Conservation (phyloP, 2,888 invertebrate genomes). For the Cactoblastis cactorum region DNA sequence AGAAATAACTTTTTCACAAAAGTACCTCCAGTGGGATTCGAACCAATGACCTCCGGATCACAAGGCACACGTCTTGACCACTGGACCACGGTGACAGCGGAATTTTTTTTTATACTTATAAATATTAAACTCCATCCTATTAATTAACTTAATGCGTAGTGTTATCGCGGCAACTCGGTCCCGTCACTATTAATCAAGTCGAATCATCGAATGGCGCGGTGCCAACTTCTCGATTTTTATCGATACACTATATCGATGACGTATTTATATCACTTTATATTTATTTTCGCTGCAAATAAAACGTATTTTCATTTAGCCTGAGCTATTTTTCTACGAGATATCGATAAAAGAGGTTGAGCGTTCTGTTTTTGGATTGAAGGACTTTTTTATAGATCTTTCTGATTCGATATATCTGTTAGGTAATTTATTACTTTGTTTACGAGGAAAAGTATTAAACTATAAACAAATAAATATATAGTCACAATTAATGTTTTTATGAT, state of each 20-base stretch:
- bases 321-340: conserved; percentile 13
- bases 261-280: conserved; percentile 21
- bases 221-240: conserved; percentile 23
- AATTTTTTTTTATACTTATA: too few species aligned
- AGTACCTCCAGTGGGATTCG: too few species aligned
- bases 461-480: too few species aligned
- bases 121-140: background rate
- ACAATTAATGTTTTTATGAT: too few species aligned
- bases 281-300: conserved; percentile 20
- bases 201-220: conserved; percentile 13
- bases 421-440: background rate
- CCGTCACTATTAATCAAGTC: conserved; percentile 25
- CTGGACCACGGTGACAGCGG: too few species aligned
- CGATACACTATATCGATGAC: conserved; percentile 17
- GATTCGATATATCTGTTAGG: background rate
- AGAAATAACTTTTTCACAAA: too few species aligned
- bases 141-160: background rate
- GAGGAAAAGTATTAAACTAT: background rate
- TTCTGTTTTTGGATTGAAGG: background rate
- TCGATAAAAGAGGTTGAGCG: conserved; percentile 19
- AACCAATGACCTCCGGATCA: too few species aligned
- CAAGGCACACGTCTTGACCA: too few species aligned
- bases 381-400: conserved; percentile 7
- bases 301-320: conserved; percentile 13
- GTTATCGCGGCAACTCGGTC: background rate